Conservation (phyloP, 2,888 invertebrate species). For the Hylaea fasciaria region DNA sequence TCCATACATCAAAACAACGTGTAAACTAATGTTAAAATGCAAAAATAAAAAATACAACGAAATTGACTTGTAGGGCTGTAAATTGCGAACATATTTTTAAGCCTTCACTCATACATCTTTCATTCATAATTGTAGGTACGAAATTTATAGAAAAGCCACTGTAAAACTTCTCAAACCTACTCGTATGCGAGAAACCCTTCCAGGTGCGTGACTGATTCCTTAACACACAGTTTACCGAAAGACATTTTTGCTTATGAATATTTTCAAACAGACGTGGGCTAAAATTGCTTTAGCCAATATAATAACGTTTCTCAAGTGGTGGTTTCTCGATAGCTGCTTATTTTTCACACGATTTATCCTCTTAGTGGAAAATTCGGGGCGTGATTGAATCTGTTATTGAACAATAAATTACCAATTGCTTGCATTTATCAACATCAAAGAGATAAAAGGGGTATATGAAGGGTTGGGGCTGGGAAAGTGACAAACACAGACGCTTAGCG, state of each 20-base stretch:
- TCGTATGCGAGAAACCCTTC: no score
- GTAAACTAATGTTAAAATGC: no score
- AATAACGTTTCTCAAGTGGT: conserved; percentile 21
- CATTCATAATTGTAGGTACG: no score
- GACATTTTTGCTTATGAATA: conserved; percentile 21
- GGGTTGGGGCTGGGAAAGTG: conserved; percentile 32
- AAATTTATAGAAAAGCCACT: no score
- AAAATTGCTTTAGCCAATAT: conserved; percentile 14
- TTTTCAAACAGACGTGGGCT: conserved; percentile 3
- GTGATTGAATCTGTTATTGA: conserved; percentile 41
- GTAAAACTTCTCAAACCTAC: not conserved
- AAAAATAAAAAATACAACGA: no score
- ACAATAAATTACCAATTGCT: conserved; percentile 41
- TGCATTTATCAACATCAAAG: conserved; percentile 39
- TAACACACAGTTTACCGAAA: not conserved
- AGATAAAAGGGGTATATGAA: conserved; percentile 34
- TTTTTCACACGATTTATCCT: conserved; percentile 41
- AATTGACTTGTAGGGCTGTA: no score
- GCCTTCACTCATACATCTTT: no score
- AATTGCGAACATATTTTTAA: no score
- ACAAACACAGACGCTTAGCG: conserved; percentile 31
- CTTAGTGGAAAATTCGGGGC: conserved; percentile 34
- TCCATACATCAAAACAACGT: no score
- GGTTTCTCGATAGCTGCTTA: conserved; percentile 29
- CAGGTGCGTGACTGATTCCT: no score